Evolutionary conservation across 2,888 invertebrate genomes (phyloP), one percentile per base, ranked within the genome.

Genomic region (Aphodius granarius): DNA sequence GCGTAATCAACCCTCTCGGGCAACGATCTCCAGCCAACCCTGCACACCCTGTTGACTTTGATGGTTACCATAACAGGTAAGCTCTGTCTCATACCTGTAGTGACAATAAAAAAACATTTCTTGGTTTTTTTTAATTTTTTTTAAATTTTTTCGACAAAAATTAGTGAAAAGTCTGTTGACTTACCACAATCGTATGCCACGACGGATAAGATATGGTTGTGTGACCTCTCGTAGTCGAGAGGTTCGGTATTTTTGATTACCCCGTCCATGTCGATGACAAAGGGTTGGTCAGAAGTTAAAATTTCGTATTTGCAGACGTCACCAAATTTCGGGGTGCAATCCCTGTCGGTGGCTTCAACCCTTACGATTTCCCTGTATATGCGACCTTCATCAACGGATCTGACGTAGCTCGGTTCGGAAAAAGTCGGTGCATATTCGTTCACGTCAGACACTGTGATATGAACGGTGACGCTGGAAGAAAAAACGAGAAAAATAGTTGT

Each of bases 221-320:
- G 97, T 5, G 95, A 94, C 78, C 94, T 91, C 86, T 96, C 96
- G 88, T 96, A 97, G 83, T 97, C 97, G 84, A 99, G 89, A 0
- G 96, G 94, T 84, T 96, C 96, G 0, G 96, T 98, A 88, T 98
- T 99, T 81, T 94, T 92, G 81, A 99, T 95, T n/a, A 94, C 94
- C 90, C 97, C 98, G 85, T 97, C 96, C 85, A 95, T 94, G 86
- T 97, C 96, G 83, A 98, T 95, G 74, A 92, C 91, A 87, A 98
- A 98, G 0, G 96, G 96, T 81, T 95, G 95, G 81, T 97, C 96
- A 78, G 94, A 93, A 0, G 96, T 97, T 72, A 97, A 89, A 80
- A 99, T 97, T 88, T 98, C 97, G 88, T 98, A 99, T 87, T 97
- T 97, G 92, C 99, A 99, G 74, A 99, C 97, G 86, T 97, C 97